A percentile compares a stretch with the other conserved stretches of the same genome.
These are phyloP conservation scores for Calidris pugnax DNA, from an alignment of 2,113 vertebrate species.

Conservation along the genomic window DNA sequence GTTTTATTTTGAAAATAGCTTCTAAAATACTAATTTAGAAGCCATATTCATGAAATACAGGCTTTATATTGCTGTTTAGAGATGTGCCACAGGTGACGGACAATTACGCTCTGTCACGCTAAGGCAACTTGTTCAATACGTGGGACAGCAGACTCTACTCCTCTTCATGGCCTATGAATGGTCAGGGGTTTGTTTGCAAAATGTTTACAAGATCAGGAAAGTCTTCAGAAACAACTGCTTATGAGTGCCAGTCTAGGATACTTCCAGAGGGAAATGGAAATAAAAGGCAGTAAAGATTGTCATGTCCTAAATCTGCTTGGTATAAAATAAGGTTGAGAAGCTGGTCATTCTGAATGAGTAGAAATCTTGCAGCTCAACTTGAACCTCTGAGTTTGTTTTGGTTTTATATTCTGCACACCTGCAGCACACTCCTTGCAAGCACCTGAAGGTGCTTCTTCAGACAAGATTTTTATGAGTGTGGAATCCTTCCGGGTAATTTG, in stretches of 20 bases:
- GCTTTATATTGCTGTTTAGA: background rate
- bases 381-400: background rate
- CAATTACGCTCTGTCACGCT: background rate
- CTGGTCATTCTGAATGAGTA: background rate
- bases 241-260: background rate
- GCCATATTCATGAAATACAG: background rate
- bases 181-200: background rate
- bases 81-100: fast-evolving
- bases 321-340: background rate
- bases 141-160: background rate
- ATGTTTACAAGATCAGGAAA: background rate
- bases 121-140: background rate
- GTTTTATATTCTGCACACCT: background rate
- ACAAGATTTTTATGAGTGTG: background rate
- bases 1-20: background rate
- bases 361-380: background rate
- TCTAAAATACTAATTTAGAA: background rate
- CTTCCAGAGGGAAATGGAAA: background rate
- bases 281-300: background rate
- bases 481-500: background rate
- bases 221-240: background rate
- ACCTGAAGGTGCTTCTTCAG: background rate
- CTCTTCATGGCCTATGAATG: background rate
- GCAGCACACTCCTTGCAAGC: background rate
- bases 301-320: background rate